Evolutionary conservation across 2,888 invertebrate species (phyloP).

Genomic region (Mechanitis messenoides): DNA sequence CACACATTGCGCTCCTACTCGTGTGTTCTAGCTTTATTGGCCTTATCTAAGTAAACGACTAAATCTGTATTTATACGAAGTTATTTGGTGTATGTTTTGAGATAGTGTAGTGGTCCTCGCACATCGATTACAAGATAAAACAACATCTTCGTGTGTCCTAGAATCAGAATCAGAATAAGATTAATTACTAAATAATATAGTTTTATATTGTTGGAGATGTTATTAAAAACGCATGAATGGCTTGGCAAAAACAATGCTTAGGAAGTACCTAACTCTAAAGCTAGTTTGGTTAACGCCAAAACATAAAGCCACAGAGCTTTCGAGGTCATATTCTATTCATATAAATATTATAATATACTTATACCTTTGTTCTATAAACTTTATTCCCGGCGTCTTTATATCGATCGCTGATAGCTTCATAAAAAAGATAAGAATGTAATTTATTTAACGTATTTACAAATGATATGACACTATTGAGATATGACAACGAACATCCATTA

Average conservation of each 20-base stretch:
- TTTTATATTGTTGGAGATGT: too few species aligned
- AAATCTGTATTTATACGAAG: conserved; percentile 43
- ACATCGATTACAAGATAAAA: conserved; percentile 29
- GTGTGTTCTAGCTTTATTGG: conserved; percentile 25
- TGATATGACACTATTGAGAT: neutral
- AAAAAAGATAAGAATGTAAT: conserved; percentile 1
- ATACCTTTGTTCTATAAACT: too few species aligned
- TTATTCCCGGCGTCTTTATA: neutral
- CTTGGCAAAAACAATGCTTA: too few species aligned
- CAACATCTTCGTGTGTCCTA: conserved; percentile 40
- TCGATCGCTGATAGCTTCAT: neutral
- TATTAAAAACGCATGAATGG: too few species aligned
- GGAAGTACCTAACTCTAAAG: too few species aligned
- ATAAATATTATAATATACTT: too few species aligned
- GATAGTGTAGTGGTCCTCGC: conserved; percentile 29
- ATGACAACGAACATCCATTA: too few species aligned
- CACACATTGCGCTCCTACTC: neutral
- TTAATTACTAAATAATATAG: neutral
- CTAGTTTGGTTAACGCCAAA: too few species aligned
- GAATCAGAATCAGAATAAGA: neutral
- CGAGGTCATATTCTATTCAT: too few species aligned
- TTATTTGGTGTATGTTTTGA: conserved; percentile 31
- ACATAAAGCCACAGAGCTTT: too few species aligned
- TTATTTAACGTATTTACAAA: conserved; percentile 4
- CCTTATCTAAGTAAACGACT: conserved; percentile 40